Evolutionary conservation across 2,797 vertebrate species (phyloP).

Genomic region (Iguana delicatissima): DNA sequence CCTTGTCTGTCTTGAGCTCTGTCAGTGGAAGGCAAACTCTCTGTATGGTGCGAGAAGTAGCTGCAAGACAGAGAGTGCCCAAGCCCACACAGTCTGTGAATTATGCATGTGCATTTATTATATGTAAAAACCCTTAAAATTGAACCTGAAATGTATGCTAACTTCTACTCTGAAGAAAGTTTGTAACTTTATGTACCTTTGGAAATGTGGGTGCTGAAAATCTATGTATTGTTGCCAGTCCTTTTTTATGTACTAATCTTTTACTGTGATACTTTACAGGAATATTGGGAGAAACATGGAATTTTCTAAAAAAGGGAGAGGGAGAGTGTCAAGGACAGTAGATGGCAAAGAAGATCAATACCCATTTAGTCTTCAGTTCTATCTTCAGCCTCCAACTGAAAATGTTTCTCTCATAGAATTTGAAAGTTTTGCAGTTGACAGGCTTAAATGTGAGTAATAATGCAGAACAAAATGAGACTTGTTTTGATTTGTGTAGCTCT

Average conservation of each 20-base stretch:
- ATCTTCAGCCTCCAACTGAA: conserved; percentile 90
- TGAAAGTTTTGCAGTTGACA: conserved; percentile 91
- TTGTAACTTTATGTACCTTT: background rate
- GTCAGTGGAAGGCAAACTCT: background rate
- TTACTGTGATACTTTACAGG: background rate
- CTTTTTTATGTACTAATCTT: background rate
- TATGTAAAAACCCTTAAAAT: background rate
- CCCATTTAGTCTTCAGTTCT: conserved; percentile 90
- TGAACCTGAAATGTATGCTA: background rate
- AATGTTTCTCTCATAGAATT: conserved; percentile 92
- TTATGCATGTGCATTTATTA: background rate
- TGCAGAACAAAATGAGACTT: background rate
- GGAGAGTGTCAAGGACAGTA: conserved; percentile 67
- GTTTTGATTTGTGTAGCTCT: background rate
- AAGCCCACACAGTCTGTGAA: background rate
- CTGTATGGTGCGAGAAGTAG: background rate
- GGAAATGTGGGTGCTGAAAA: background rate
- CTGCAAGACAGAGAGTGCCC: no score
- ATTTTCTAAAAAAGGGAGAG: conserved; percentile 71
- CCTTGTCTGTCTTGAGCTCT: background rate
- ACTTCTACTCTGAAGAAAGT: background rate
- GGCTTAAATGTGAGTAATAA: conserved; percentile 88
- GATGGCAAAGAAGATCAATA: conserved; percentile 81
- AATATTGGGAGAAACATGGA: conserved; percentile 66
- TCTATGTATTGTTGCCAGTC: background rate